A percentile compares a stretch with the other conserved stretches of the same genome.
Conservation (phyloP, 1,140 invertebrate genomes). For the Drosophila orosa region DNA sequence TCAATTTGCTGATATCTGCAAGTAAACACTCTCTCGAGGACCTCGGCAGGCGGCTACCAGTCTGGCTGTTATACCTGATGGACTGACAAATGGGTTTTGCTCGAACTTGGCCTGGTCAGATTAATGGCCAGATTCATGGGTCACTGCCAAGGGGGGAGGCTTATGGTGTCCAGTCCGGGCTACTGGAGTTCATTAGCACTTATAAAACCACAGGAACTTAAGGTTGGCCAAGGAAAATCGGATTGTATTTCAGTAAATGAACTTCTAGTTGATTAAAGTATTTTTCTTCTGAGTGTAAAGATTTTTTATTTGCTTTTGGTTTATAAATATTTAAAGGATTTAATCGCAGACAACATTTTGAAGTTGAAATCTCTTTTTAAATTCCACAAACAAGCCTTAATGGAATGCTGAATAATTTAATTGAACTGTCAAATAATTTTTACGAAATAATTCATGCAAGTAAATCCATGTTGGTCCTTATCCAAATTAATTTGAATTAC, state of each 20-base stretch:
- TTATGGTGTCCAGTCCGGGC: neutral
- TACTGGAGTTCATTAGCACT: neutral
- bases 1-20: constrained; percentile 65
- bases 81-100: constrained; percentile 50
- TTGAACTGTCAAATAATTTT: neutral
- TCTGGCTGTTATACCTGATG: constrained; percentile 31
- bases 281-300: neutral
- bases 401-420: neutral
- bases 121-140: constrained; percentile 34
- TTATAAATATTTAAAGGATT: neutral
- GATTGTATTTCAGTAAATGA: neutral
- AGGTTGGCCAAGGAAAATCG: neutral
- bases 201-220: neutral
- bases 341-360: neutral
- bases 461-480: neutral
- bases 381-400: neutral
- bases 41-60: neutral
- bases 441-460: neutral
- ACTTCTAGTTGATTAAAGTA: neutral
- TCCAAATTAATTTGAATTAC: neutral
- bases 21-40: constrained; percentile 39
- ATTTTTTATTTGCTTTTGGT: neutral
- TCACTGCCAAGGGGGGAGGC: neutral
- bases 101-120: constrained; percentile 25
- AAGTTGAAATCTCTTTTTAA: too few relatives aligned